Percentiles rank a stretch among this genome's conserved stretches.
These are phyloP conservation scores for Oncorhynchus keta DNA, from an alignment of 2,113 vertebrate genomes.

Conservation along the genomic window DNA sequence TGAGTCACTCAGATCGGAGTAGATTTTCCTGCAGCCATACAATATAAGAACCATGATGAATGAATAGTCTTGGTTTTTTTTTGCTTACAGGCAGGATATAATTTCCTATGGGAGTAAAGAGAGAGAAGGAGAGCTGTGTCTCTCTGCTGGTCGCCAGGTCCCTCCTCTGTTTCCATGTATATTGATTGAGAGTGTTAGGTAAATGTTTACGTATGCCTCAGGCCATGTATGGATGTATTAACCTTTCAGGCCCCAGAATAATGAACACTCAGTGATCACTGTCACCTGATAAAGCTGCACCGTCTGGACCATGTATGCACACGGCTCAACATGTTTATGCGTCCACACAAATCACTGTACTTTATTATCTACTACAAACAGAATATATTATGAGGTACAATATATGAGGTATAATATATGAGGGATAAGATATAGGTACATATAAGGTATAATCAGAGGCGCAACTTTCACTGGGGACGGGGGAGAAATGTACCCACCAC, in stretches of 20 bases:
- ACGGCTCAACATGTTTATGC: conserved; percentile 41
- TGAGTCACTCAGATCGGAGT: conserved; percentile 33
- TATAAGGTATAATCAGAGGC: too few relatives aligned
- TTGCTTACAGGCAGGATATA: conserved; percentile 28
- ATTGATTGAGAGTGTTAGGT: conserved; percentile 34
- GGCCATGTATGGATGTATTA: conserved; percentile 46
- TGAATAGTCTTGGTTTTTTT: conserved; percentile 48
- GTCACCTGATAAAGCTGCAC: conserved; percentile 49
- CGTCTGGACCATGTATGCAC: conserved; percentile 20
- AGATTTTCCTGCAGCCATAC: conserved; percentile 19
- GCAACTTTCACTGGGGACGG: too few relatives aligned
- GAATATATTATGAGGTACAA: too few relatives aligned
- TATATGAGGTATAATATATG: too few relatives aligned
- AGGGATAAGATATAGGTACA: too few relatives aligned
- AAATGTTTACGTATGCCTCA: conserved; percentile 27
- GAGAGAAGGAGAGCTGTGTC: conserved; percentile 16
- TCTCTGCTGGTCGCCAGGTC: too few relatives aligned
- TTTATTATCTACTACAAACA: too few relatives aligned
- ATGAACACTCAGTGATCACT: conserved; percentile 55
- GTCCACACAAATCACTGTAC: background rate
- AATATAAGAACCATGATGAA: conserved; percentile 45
- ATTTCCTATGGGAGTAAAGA: conserved; percentile 42
- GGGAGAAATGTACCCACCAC: too few relatives aligned
- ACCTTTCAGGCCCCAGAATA: conserved; percentile 48
- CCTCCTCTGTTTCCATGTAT: conserved; percentile 6